Base-by-base conservation (phyloP, 2,113 vertebrate species). In the Trinectes maculatus region DNA sequence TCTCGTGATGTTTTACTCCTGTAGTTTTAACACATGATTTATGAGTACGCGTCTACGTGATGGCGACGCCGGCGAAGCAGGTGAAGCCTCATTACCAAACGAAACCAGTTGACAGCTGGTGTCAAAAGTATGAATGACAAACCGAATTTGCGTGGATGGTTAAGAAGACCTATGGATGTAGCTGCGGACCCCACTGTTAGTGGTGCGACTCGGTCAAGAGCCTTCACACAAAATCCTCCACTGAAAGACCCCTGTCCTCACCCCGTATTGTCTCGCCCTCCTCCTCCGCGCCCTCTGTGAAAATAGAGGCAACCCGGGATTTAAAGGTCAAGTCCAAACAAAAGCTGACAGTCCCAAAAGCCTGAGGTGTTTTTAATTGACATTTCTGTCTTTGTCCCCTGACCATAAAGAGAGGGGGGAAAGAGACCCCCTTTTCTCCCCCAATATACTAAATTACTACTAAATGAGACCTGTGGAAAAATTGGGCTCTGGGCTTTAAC, bases 281-380 rank as follows among this genome's bases (percentile, higher is more conserved):
- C 76, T 78, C 68, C 75, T 80, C 67, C 77, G 77, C 63, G 71
- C 83, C 83, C 73, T 82, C 70, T 85, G 80, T 85, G 84, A 92
- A 91, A 90, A 88, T 71, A 89, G 83, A 91, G 88, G 85, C 84
- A 90, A 88, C 85, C 90, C 71, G 56, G 90, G 90, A 92, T 92
- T 93, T 91, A 93, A 91, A 93, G 92, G 91, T 93, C 91, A 93
- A 85, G 83, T 83, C 87, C 78, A 56, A 79, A 93, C 90, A 93
- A 92, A 90, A 76, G 88, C 77, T 62, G 82, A 74, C 84, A 69
- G 77, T 77, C 81, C 78, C 75, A 59, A 58, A 84, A 79, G 80
- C 87, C 89, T 72, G 87, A 91, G 89, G 87, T 87, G 89, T 84
- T 91, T 92, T 91, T 93, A 91, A 91, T 89, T 90, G 91, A 91